Percentiles rank a stretch among this genome's conserved stretches.
phyloP scores from a whole-genome alignment of 2,888 invertebrate genomes.

The Drosophila pseudotakahashii region DNA sequence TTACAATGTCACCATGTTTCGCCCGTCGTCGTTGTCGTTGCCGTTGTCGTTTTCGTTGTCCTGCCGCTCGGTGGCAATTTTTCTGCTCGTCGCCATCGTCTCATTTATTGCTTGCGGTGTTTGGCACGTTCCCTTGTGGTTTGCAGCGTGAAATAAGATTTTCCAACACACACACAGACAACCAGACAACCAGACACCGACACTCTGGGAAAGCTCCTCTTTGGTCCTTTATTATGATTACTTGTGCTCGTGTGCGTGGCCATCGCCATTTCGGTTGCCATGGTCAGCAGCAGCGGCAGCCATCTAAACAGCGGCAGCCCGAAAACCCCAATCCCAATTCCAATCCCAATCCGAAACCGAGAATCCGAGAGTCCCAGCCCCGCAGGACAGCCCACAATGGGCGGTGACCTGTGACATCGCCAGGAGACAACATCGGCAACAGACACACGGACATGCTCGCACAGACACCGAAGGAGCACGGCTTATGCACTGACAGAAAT shows the following conservation, averaged over 20 bases:
- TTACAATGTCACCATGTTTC: slow-evolving; percentile 81
- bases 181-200: not conserved
- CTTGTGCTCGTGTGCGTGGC: slow-evolving; percentile 77
- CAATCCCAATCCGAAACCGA: slow-evolving; percentile 7
- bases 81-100: slow-evolving; percentile 67
- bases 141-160: slow-evolving; percentile 80
- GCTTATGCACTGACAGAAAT: slow-evolving; percentile 13
- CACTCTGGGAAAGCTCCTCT: slow-evolving; percentile 15
- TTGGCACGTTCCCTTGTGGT: slow-evolving; percentile 80
- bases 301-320: slow-evolving; percentile 19
- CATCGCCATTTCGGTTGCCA: slow-evolving; percentile 61
- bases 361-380: not conserved
- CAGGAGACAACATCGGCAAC: slow-evolving; percentile 38
- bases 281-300: slow-evolving; percentile 55
- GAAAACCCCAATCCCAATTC: slow-evolving; percentile 1
- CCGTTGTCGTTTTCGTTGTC: slow-evolving; percentile 25
- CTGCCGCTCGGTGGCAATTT: slow-evolving; percentile 58
- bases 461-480: slow-evolving; percentile 11
- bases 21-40: slow-evolving; percentile 42
- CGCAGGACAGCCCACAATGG: slow-evolving; percentile 34
- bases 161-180: slow-evolving; percentile 36
- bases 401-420: slow-evolving; percentile 66
- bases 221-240: slow-evolving; percentile 72
- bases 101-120: slow-evolving; percentile 79
- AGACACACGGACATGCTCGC: slow-evolving; percentile 11